Base-by-base conservation (phyloP, 2,888 invertebrate genomes). In the Chirona hameri region DNA sequence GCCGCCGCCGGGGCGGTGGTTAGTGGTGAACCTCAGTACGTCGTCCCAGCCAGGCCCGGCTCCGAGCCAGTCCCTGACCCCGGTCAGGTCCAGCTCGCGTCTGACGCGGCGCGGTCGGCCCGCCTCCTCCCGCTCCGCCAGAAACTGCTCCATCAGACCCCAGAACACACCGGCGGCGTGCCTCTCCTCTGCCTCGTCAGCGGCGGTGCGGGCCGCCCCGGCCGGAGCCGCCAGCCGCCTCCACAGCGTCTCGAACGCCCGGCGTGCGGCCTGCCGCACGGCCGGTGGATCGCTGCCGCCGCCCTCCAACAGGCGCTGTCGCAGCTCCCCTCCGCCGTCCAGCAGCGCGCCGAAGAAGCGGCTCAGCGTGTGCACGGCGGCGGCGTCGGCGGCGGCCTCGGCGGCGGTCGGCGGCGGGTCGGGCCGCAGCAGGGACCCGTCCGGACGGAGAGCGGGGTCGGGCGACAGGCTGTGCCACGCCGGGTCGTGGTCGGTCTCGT, bases 261-360 rank as follows among this genome's bases (percentile, higher is more conserved):
- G 48, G n/a, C 52, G 48, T 15, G 79, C 79, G 27, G n/a, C 48
- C 15, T 12, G 79, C n/a, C 29, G 9, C 4, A n/a, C 27, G n/a
- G 9, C 15, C 12, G 10, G 10, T 4, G 81, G 14, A 14, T 69
- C 46, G 60, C 21, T 18, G 29, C n/a, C 15, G 52, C 31, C 29
- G 10, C 31, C 27, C 7, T 60, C 7, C 9, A 31, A 21, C 55
- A 48, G 4, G 81, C 89, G 89, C 91, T 92, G 0, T 90, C 92
- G 31, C 91, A 93, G 84, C 97, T 97, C 87, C 95, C 95, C 52
- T 14, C 52, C 79, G 27, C 79, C 52, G 14, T 79, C 79, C 48
- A 79, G n/a, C 48, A 79, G 48, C 12, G 52, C 52, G 48, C 27
- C 27, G 48, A 79, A 79, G 93, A 91, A 94, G 86, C 95, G 95